phyloP scores from a whole-genome alignment of 2,888 invertebrate species.

The Alloscopus bannaensis region DNA sequence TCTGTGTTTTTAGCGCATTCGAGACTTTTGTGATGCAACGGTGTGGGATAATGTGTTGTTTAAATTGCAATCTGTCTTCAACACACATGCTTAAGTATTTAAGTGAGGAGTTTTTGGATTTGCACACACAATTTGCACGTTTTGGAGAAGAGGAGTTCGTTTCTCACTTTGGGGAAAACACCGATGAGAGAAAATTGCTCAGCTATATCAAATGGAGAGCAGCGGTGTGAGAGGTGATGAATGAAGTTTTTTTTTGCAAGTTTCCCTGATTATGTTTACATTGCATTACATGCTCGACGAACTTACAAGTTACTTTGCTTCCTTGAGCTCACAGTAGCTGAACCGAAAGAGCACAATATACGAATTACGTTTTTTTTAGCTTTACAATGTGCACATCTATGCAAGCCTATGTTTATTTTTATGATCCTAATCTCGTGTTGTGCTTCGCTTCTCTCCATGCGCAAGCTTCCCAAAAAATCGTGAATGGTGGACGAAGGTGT shows the following conservation, averaged over 20 bases:
- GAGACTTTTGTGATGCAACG: not conserved
- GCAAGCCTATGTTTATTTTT: too few relatives aligned
- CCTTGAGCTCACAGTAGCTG: slow-evolving; percentile 56
- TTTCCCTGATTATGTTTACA: slow-evolving; percentile 61
- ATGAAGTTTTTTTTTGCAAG: slow-evolving; percentile 37
- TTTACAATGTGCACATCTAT: too few relatives aligned
- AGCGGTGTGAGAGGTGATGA: slow-evolving; percentile 42
- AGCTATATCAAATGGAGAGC: too few relatives aligned
- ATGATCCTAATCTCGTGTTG: too few relatives aligned
- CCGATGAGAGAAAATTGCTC: not conserved
- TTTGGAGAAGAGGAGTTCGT: slow-evolving; percentile 1
- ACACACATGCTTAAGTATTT: not conserved
- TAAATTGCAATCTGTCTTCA: not conserved
- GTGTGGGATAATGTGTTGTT: slow-evolving; percentile 4
- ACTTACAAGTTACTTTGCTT: too few relatives aligned
- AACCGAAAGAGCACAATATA: too few relatives aligned
- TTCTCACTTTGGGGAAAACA: not conserved
- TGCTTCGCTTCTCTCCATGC: too few relatives aligned
- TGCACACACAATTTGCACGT: not conserved
- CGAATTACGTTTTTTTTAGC: too few relatives aligned
- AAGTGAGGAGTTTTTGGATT: not conserved
- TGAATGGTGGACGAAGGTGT: slow-evolving; percentile 39
- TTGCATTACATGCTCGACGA: slow-evolving; percentile 63
- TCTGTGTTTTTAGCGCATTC: not conserved
- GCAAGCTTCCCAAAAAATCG: too few relatives aligned